Conservation (phyloP, 1,140 invertebrate genomes). For the Coenobita brevimanus region DNA sequence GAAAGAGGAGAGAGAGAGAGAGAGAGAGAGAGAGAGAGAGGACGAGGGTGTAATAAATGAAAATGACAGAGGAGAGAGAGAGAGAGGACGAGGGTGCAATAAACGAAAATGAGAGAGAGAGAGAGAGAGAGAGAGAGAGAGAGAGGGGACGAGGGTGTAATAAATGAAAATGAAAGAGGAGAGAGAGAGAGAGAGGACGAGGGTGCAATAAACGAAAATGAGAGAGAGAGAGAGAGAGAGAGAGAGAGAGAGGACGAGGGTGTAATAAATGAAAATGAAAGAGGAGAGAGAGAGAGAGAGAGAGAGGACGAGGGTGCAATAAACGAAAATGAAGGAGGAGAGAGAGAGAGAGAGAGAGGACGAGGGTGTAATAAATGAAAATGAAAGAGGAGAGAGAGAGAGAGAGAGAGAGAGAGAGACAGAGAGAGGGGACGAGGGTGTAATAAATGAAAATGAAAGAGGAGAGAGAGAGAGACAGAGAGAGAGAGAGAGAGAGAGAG, state of each 20-base stretch:
- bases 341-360: no score
- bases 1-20: background rate
- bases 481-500: background rate
- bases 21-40: slow-evolving; percentile 9
- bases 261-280: background rate
- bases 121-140: no score
- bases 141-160: no score
- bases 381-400: no score
- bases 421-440: no score
- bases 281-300: background rate
- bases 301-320: background rate
- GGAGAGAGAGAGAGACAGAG: background rate
- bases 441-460: no score
- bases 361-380: no score
- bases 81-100: no score
- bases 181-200: background rate
- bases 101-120: no score
- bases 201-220: background rate
- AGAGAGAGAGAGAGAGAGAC: background rate
- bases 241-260: background rate
- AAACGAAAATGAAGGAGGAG: slow-evolving; percentile 3
- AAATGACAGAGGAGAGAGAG: background rate
- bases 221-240: no score
- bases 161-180: no score
- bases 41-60: background rate